Evolutionary conservation across 2,113 vertebrate species (phyloP).

Genomic region (Bagarius yarrelli): DNA sequence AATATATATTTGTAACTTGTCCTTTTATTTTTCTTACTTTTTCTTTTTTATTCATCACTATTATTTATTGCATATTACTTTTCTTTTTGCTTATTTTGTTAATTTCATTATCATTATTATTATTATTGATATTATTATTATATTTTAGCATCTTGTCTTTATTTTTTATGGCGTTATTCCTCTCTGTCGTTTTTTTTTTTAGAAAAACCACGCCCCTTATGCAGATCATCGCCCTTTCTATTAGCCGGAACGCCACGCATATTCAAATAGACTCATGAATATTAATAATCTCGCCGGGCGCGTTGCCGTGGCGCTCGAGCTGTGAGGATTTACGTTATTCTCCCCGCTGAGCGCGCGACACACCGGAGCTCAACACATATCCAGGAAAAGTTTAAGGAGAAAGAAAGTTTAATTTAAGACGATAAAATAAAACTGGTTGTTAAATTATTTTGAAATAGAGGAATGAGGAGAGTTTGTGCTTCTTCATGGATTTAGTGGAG

Average conservation of each 20-base stretch:
- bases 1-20: no score
- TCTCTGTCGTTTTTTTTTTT: not conserved
- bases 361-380: not conserved
- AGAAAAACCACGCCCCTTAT: not conserved
- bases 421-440: not conserved
- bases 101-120: constrained; percentile 3
- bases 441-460: not conserved
- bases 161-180: not conserved
- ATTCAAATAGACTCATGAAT: constrained; percentile 3
- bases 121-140: not conserved
- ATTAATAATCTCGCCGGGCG: not conserved
- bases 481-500: constrained; percentile 46
- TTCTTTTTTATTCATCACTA: no score
- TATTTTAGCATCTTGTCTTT: not conserved
- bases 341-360: not conserved
- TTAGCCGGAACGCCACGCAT: not conserved
- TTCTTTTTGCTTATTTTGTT: no score
- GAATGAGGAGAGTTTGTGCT: not conserved
- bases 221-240: not conserved
- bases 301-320: not conserved
- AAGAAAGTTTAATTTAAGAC: not conserved
- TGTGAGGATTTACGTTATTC: not conserved
- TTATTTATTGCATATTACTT: no score
- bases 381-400: not conserved
- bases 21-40: no score